These are phyloP conservation scores for Drymodes brunneopygia DNA, from an alignment of 2,113 vertebrate species.

Conservation along the genomic window DNA sequence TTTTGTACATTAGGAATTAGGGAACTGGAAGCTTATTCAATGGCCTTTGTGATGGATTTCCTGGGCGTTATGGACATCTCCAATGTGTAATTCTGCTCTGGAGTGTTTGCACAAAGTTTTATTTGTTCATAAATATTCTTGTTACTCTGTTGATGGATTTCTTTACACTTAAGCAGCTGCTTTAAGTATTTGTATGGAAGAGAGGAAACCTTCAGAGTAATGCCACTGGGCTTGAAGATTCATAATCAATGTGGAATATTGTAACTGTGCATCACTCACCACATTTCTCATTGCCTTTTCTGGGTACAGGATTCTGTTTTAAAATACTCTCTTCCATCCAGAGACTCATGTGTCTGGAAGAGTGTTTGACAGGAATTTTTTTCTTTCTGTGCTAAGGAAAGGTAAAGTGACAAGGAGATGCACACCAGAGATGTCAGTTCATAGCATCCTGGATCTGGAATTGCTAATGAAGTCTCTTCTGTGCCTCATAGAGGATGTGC, in stretches of 20 bases:
- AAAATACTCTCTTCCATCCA: background rate
- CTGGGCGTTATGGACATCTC: background rate
- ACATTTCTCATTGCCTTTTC: background rate
- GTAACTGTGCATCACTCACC: background rate
- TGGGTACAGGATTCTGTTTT: background rate
- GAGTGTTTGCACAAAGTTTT: background rate
- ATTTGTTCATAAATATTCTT: background rate
- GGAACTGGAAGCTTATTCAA: background rate
- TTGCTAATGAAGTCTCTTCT: conserved; percentile 57
- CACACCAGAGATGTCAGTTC: conserved; percentile 54
- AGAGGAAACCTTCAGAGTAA: background rate
- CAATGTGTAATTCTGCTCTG: background rate
- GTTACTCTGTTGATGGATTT: background rate
- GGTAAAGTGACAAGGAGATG: conserved; percentile 53
- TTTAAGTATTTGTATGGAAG: background rate
- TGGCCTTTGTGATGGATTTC: background rate
- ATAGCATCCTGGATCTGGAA: conserved; percentile 58
- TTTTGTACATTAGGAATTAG: background rate
- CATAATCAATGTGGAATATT: background rate
- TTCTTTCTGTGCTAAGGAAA: background rate
- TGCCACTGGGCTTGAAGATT: background rate
- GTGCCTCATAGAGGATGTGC: conserved; percentile 41
- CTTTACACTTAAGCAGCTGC: background rate
- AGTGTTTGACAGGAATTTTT: conserved; percentile 17
- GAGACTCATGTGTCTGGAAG: background rate